Evolutionary conservation across 2,888 invertebrate species (phyloP), one percentile per base, ranked within the genome.

Genomic region (Ormyrus labotus): DNA sequence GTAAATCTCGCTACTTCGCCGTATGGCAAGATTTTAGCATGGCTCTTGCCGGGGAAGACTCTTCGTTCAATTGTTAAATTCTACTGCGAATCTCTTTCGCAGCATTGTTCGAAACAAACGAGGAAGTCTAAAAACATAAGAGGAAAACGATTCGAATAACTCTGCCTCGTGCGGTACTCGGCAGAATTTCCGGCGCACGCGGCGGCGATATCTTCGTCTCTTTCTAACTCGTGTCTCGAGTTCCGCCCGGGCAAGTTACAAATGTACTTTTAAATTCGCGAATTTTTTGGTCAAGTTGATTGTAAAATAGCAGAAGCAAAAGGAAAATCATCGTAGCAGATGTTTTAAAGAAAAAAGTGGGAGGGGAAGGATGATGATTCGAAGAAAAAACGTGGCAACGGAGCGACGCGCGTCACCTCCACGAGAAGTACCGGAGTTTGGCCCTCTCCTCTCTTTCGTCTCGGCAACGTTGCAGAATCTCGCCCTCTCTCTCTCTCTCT

Each of bases 141-240:
- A 45, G 11, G 48, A 63, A n/a, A 47, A 47, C 63, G 47, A 48
- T 47, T 63, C 7, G 45, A 63, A 48, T 13, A 8, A 34, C 34
- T 34, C 34, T 34, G 8, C 11, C 45, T 34, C 10, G 63, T 19
- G 67, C 45, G 6, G 58, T 11, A 10, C 19, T 55, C 4, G 2
- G 68, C 5, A n/a, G 9, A 72, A 67, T 78, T 72, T 78, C 65
- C 78, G 77, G 71, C 53, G 13, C 77, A 78, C 65, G 78, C 78
- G 78, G 65, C 51, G 13, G 34, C 9, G 9, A 10, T 13, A 45
- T 60, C 58, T 65, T 11, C 53, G 13, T 48, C 53, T 67, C 58
- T 63, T 51, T 45, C 9, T 68, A 47, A 11, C 63, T 69, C 19
- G 6, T 6, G 63, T 47, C 65, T 55, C 65, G 10, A 53, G 51